Conservation (phyloP, 2,113 vertebrate species). For the Trematomus loennbergii region DNA sequence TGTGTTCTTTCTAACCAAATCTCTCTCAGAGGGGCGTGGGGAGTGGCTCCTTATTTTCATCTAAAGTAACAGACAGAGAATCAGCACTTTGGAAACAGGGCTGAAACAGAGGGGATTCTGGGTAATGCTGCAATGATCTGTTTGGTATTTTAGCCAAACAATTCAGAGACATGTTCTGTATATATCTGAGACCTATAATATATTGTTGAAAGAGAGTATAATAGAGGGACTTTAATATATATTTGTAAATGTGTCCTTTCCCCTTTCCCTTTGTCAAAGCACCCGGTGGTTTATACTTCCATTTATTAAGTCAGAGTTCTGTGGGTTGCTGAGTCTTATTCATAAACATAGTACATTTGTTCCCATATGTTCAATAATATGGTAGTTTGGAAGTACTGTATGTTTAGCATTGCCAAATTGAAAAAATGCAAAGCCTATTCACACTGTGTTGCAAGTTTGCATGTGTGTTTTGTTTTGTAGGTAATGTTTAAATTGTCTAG, state of each 20-base stretch:
- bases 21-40: too few species aligned
- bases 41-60: too few species aligned
- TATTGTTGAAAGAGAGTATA: too few species aligned
- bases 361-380: conserved; percentile 34
- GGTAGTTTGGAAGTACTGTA: not conserved
- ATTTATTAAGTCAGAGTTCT: not conserved
- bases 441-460: conserved; percentile 8
- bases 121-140: too few species aligned
- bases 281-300: not conserved
- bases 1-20: too few species aligned
- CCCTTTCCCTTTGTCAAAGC: conserved; percentile 7
- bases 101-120: too few species aligned
- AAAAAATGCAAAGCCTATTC: not conserved
- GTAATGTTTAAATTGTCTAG: not conserved
- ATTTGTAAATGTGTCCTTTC: not conserved
- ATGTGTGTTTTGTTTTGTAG: conserved; percentile 1
- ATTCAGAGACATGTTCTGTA: too few species aligned
- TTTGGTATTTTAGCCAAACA: too few species aligned
- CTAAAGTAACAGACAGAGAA: too few species aligned
- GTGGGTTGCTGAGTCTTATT: conserved; percentile 37
- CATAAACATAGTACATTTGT: not conserved
- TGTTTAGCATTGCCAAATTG: not conserved
- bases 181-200: too few species aligned
- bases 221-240: too few species aligned
- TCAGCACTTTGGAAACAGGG: too few species aligned